Base-by-base conservation (phyloP, 2,797 vertebrate species). In the Chromis chromis region DNA sequence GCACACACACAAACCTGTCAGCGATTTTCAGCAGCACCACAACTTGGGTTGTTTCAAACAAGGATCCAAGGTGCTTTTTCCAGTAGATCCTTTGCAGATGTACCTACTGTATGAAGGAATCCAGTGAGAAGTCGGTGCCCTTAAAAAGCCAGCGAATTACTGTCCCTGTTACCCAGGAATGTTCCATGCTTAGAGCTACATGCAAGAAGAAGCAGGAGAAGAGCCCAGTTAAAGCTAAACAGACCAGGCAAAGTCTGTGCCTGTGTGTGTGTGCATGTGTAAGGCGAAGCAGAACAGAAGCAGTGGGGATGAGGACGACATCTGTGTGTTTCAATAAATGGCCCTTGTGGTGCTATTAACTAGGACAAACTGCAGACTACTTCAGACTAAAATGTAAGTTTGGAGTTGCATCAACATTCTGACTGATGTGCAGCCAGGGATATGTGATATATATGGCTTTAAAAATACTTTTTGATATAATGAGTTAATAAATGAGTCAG, bases 111-210 rank as follows among this genome's bases (percentile, higher is more conserved):
- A 78, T 66, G 54, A 76, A 79, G 59, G 44, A 81, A 76, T 79
- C 77, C 70, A 74, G 74, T 76, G 44, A 86, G 69, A 53, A 74
- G 65, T 59, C 69, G 25, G 53, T 83, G 79, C 71, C 66, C 73
- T 78, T 74, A 67, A 76, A 88, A 84, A 81, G 78, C 53, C 27
- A 4, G 49, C 70, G 72, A 88, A 83, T 84, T 82, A 88, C 81
- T 81, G 82, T 88, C 85, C 72, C 70, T 76, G 82, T 88, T 88
- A 80, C 33, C 66, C 73, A 89, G 81, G 88, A 89, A 90, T 88
- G 82, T 74, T 85, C 87, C 6, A 25, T 80, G 83, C 85, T 87
- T 66, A 54, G 58, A 79, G 82, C 83, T 82, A 86, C 81, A 83
- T 84, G 66, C 57, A 71, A 71, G 77, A 72, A 78, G 74, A 79